phyloP scores from a whole-genome alignment of 2,113 vertebrate species.

The Mesitornis unicolor region DNA sequence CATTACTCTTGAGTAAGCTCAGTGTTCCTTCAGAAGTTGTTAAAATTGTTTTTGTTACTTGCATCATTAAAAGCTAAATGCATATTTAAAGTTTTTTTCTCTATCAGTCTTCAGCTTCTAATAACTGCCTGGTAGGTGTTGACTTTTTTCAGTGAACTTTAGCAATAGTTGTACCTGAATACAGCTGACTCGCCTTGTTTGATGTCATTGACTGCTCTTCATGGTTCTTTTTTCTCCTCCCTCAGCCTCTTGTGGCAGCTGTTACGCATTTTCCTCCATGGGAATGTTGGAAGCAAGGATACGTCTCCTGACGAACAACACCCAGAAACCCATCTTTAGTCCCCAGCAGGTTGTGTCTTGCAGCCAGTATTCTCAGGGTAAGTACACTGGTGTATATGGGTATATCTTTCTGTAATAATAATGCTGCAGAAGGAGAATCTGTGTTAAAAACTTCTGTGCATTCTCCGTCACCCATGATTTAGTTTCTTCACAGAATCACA shows the following conservation, averaged over 20 bases:
- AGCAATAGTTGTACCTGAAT: background rate
- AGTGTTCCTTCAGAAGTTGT: background rate
- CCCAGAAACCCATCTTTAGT: conserved; percentile 82
- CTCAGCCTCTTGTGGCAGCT: conserved; percentile 88
- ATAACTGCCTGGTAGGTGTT: background rate
- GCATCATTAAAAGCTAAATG: background rate
- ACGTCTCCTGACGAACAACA: conserved; percentile 89
- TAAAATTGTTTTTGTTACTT: background rate
- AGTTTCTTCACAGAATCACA: too few species aligned
- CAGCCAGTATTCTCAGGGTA: conserved; percentile 94
- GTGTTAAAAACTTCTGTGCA: background rate
- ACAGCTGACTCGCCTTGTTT: background rate
- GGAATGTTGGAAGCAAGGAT: conserved; percentile 93
- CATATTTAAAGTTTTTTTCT: background rate
- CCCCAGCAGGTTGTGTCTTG: conserved; percentile 95
- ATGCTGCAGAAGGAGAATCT: background rate
- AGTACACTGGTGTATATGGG: background rate
- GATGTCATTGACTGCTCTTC: background rate
- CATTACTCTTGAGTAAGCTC: background rate
- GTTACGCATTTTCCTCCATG: conserved; percentile 91
- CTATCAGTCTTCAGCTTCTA: background rate
- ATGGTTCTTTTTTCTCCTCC: background rate
- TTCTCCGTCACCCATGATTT: background rate
- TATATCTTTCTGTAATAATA: background rate
- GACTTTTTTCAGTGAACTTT: background rate